Conservation (phyloP, 1,140 invertebrate genomes). For the Drosophila lini region DNA sequence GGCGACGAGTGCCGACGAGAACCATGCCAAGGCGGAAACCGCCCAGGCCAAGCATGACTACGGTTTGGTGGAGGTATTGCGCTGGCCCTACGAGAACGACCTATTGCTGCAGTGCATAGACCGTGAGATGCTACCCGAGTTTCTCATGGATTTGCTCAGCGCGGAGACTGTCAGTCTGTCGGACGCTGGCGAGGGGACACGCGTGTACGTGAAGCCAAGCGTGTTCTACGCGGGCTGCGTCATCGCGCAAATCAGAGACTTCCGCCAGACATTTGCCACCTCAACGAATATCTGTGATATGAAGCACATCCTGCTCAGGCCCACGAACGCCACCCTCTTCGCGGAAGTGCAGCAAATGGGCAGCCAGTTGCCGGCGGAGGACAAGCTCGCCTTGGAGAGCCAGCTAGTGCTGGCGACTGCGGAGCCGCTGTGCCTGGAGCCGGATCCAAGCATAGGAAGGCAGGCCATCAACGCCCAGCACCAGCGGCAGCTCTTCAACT, state of each 20-base stretch:
- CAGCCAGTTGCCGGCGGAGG: conserved; percentile 87
- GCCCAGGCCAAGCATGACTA: conserved; percentile 84
- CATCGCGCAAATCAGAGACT: conserved; percentile 95
- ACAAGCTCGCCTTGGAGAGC: conserved; percentile 91
- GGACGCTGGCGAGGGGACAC: conserved; percentile 69
- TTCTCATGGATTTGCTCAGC: conserved; percentile 93
- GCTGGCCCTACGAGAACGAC: conserved; percentile 92
- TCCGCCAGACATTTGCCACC: conserved; percentile 90
- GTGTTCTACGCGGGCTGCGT: conserved; percentile 97
- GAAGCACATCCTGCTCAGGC: conserved; percentile 94
- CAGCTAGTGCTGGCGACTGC: conserved; percentile 92
- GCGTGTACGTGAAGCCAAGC: conserved; percentile 86
- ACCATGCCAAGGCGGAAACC: conserved; percentile 31
- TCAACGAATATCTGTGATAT: conserved; percentile 89
- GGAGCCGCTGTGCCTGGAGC: conserved; percentile 94
- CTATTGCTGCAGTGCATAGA: conserved; percentile 92
- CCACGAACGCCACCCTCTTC: conserved; percentile 91
- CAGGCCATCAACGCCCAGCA: conserved; percentile 90
- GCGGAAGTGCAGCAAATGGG: conserved; percentile 80
- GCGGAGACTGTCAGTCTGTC: conserved; percentile 86
- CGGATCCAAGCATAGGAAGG: conserved; percentile 91
- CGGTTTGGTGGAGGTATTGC: conserved; percentile 89
- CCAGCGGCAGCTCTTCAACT: conserved; percentile 90
- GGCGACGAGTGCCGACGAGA: conserved; percentile 29
- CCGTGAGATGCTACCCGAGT: conserved; percentile 93